Conservation (phyloP, 2,888 invertebrate genomes). For the Napeogenes sylphis region DNA sequence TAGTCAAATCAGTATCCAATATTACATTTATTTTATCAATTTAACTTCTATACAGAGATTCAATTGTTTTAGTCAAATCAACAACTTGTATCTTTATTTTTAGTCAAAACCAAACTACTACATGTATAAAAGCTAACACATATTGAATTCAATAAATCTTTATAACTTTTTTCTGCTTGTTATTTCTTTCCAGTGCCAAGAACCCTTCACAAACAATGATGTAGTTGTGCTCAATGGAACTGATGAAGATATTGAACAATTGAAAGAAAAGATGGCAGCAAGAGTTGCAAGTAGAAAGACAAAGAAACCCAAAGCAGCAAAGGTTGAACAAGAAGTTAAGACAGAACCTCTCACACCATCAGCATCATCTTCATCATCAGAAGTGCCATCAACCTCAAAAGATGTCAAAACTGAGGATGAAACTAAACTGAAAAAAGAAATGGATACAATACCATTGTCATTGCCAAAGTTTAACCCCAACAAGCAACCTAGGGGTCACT, state of each 20-base stretch:
- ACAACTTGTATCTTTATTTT: too few species aligned
- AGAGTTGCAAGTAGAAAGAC: constrained; percentile 83
- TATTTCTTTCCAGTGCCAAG: constrained; percentile 80
- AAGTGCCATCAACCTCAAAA: constrained; percentile 36
- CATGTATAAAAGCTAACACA: too few species aligned
- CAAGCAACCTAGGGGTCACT: constrained; percentile 62
- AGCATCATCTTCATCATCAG: constrained; percentile 30
- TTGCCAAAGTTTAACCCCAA: constrained; percentile 68
- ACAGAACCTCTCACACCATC: constrained; percentile 35
- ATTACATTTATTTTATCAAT: too few species aligned
- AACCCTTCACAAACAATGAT: constrained; percentile 86
- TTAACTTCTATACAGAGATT: too few species aligned
- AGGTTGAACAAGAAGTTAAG: constrained; percentile 46
- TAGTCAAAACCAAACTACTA: too few species aligned
- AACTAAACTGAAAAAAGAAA: constrained; percentile 58
- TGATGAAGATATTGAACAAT: constrained; percentile 84
- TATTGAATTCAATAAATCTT: not conserved
- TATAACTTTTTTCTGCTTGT: not conserved
- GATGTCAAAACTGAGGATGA: constrained; percentile 44
- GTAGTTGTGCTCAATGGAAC: constrained; percentile 92
- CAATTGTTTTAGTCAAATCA: too few species aligned
- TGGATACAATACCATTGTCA: constrained; percentile 67
- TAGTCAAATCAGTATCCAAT: too few species aligned
- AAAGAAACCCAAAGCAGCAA: constrained; percentile 77
- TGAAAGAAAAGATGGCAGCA: constrained; percentile 81